Base-by-base conservation (phyloP, 2,113 vertebrate genomes). In the Notarius lentiginosus region DNA sequence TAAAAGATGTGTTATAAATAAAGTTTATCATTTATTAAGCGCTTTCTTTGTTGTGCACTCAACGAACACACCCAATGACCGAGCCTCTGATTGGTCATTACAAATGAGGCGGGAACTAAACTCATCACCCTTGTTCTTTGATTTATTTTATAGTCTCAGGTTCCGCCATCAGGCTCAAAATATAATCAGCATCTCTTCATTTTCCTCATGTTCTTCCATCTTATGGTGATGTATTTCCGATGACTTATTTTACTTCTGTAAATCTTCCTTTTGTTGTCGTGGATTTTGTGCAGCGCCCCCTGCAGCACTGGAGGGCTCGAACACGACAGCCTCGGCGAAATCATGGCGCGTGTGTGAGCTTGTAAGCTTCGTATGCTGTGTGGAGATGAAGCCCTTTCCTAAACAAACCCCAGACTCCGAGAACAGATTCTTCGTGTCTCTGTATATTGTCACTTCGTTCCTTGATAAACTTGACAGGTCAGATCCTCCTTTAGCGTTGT, bases 381-480 rank as follows among this genome's bases (percentile, higher is more conserved):
- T 47, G 15, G 30, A 18, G 70, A 73, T 47, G 18, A 72, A 68
- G 14, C 34, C 2, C 14, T 70, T 41, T 49, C 41, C 18, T 34
- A 22, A 10, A 49, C 18, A 53, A 15, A 14, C n/a, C 5, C 22
- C 49, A 76, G 72, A 9, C 2, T 73, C 14, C 68, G 7, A 75
- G 41, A 49, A 11, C 72, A 75, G 55, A 15, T 77, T 30, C 30
- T 60, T 51, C 4, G 2, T 8, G 41, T 77, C 72, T 20, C 20
- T n/a, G 84, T 49, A 63, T 53, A 4, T 30, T 49, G 55, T 76
- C 56, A 51, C 56, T 47, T 75, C 24, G 47, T 49, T 72, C 22
- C 41, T 56, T 49, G 58, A 75, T 70, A 60, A 24, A 24, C 20
- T 76, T 24, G 30, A 22, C 55, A 76, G 83, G 83, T 61, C 83